Conservation (phyloP, 2,797 vertebrate genomes). For the Scolopax bukidnonensis region DNA sequence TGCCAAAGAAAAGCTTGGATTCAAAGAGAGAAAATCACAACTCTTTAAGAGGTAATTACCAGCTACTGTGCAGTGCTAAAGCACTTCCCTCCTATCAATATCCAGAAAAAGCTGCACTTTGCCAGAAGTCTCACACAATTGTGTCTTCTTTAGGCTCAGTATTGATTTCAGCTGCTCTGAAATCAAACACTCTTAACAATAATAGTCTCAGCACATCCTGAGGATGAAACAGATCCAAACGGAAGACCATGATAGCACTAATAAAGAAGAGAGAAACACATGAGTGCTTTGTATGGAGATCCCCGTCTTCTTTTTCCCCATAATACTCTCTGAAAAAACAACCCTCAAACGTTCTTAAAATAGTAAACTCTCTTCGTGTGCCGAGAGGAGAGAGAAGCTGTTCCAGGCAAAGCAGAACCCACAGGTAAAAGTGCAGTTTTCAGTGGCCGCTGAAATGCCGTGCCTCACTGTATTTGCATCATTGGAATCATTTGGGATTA, state of each 20-base stretch:
- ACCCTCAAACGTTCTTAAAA: neutral
- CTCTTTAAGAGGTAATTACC: slow-evolving; percentile 31
- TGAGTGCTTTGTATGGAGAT: neutral
- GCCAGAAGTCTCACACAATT: slow-evolving; percentile 1
- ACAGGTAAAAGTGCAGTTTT: neutral
- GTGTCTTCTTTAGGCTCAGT: neutral
- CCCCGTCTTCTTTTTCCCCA: neutral
- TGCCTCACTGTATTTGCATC: neutral
- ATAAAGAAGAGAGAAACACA: neutral
- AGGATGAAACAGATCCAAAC: neutral
- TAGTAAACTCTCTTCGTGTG: fast-evolving
- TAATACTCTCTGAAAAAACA: neutral
- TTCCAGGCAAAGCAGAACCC: neutral
- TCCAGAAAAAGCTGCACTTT: slow-evolving; percentile 3
- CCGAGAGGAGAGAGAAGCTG: neutral
- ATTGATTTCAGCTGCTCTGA: slow-evolving; percentile 10
- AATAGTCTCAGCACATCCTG: neutral
- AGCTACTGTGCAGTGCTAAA: slow-evolving; percentile 9
- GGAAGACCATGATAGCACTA: neutral
- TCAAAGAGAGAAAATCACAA: slow-evolving; percentile 35
- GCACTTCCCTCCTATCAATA: slow-evolving; percentile 22
- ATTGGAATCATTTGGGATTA: neutral
- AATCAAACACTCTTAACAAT: neutral
- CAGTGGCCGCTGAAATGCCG: no score
- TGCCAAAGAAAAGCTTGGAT: neutral